phyloP scores from a whole-genome alignment of 1,140 invertebrate species.

The Tetraneura akinire region DNA sequence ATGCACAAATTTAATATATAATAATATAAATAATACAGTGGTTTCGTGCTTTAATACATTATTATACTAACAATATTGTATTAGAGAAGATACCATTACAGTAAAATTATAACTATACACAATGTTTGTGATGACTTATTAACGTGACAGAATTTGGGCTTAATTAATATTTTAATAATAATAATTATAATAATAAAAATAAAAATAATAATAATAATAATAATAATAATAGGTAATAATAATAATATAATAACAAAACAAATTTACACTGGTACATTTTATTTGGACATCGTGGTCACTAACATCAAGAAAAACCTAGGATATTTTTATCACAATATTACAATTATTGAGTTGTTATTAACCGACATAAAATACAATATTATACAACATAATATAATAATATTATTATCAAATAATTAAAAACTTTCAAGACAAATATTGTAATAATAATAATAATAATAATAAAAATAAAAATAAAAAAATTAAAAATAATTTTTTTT shows the following conservation, averaged over 20 bases:
- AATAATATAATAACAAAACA: conserved; percentile 46
- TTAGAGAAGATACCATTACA: background rate
- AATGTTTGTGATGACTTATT: conserved; percentile 45
- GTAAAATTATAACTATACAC: conserved; percentile 21
- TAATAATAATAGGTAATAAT: conserved; percentile 21
- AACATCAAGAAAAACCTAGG: conserved; percentile 39
- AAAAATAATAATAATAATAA: background rate
- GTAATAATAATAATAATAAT: too few relatives aligned
- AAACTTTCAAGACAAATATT: background rate
- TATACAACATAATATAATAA: too few relatives aligned
- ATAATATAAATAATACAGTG: conserved; percentile 20
- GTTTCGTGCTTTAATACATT: conserved; percentile 13
- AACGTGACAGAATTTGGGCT: conserved; percentile 16
- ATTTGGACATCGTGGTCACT: background rate
- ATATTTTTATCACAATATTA: conserved; percentile 48
- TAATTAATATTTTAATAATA: background rate
- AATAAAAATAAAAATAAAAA: background rate
- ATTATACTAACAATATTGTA: conserved; percentile 21
- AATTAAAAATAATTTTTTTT: background rate
- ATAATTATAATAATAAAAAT: conserved; percentile 25
- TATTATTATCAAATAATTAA: conserved; percentile 5
- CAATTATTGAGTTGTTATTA: conserved; percentile 21
- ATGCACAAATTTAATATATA: too few relatives aligned
- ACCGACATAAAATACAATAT: conserved; percentile 41
- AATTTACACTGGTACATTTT: conserved; percentile 21